Evolutionary conservation across 2,888 invertebrate genomes (phyloP).

Genomic region (Monoplex corrugatus): DNA sequence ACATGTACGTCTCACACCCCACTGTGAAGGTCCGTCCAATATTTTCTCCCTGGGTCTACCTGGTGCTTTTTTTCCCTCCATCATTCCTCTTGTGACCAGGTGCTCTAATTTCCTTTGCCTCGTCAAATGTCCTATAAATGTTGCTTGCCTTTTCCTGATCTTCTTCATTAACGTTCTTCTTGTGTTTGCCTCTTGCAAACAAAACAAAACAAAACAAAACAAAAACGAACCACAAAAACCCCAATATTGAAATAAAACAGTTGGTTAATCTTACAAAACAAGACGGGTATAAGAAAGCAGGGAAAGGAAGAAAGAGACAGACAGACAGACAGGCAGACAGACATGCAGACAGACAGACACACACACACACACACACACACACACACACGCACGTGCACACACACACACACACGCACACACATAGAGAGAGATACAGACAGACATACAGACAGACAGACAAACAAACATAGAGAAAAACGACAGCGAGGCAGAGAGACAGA

Average conservation of each 20-base stretch:
- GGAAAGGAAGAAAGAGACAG: background rate
- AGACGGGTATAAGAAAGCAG: background rate
- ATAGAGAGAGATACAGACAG: constrained; percentile 4
- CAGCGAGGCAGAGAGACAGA: background rate
- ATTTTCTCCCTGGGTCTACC: too few relatives aligned
- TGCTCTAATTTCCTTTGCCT: too few relatives aligned
- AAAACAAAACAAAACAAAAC: background rate
- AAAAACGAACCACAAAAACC: background rate
- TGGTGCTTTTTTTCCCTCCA: too few relatives aligned
- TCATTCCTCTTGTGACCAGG: too few relatives aligned
- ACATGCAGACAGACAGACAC: background rate
- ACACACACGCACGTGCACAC: background rate
- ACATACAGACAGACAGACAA: background rate
- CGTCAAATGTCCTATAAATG: too few relatives aligned
- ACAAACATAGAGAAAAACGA: background rate
- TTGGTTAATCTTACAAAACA: too few relatives aligned
- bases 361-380: background rate
- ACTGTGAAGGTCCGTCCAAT: too few relatives aligned
- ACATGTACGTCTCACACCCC: too few relatives aligned
- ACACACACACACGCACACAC: background rate
- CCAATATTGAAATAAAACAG: too few relatives aligned
- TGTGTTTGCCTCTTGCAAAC: too few relatives aligned
- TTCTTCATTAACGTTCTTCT: too few relatives aligned
- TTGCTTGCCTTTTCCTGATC: too few relatives aligned
- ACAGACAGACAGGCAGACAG: constrained; percentile 11